phyloP scores from a whole-genome alignment of 2,888 invertebrate genomes.

The Anoncus sp. region DNA sequence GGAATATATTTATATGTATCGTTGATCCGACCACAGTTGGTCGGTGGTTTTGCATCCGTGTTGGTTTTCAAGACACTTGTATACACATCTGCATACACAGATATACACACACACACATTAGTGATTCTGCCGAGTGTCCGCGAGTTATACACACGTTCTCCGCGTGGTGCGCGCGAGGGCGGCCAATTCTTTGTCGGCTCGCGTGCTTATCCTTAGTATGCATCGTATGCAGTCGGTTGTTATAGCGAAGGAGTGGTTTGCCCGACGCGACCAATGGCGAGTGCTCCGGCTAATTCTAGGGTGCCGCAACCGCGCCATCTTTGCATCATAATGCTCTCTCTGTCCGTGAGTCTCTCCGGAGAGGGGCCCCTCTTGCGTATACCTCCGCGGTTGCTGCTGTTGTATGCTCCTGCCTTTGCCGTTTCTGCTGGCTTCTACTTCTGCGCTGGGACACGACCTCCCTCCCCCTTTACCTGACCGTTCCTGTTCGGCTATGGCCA shows the following conservation, averaged over 20 bases:
- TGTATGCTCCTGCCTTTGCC: conserved; percentile 53
- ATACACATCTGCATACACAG: not conserved
- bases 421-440: conserved; percentile 61
- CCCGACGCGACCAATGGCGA: conserved; percentile 82
- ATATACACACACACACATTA: conserved; percentile 1
- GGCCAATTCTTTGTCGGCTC: conserved; percentile 72
- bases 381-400: conserved; percentile 62
- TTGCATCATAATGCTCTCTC: conserved; percentile 82
- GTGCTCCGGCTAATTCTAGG: conserved; percentile 83
- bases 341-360: conserved; percentile 70
- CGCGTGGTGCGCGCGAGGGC: conserved; percentile 58
- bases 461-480: conserved; percentile 66
- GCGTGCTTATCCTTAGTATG: conserved; percentile 82
- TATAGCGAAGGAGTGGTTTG: conserved; percentile 83
- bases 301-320: conserved; percentile 83
- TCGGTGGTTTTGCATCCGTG: not conserved
- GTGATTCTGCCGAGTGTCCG: conserved; percentile 28
- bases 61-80: not conserved
- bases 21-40: not conserved
- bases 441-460: conserved; percentile 56
- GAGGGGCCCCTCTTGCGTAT: conserved; percentile 75
- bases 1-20: not conserved
- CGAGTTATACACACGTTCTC: conserved; percentile 26
- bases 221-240: conserved; percentile 83
- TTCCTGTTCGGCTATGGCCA: conserved; percentile 62